These are phyloP conservation scores for Danio kyathit DNA, from an alignment of 2,797 vertebrate species.

Conservation along the genomic window DNA sequence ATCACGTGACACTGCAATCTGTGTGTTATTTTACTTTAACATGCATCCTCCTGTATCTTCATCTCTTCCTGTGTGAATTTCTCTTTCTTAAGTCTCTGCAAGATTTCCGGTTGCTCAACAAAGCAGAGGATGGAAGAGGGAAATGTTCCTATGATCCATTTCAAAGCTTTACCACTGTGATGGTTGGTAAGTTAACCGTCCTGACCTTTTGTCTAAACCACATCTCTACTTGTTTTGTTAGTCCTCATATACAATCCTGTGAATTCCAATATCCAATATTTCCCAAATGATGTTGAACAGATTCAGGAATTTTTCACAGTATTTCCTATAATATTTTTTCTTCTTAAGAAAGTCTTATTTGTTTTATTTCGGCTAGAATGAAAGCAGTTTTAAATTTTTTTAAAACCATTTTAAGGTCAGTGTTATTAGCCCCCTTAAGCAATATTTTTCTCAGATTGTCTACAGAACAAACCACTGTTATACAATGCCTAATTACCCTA, in stretches of 20 bases:
- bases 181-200: conserved; percentile 91
- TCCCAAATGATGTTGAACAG: no score
- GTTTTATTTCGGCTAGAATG: no score
- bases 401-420: no score
- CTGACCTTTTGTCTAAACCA: neutral
- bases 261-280: no score
- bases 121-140: conserved; percentile 90
- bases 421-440: no score
- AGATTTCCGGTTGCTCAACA: conserved; percentile 79
- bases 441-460: no score
- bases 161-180: conserved; percentile 94
- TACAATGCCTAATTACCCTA: no score
- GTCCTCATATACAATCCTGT: neutral
- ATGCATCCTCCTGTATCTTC: neutral
- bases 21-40: neutral
- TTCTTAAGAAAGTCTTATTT: no score
- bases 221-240: neutral
- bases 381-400: no score
- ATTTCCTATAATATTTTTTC: no score
- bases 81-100: conserved; percentile 77
- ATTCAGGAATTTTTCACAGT: no score
- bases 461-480: no score
- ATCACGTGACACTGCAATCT: neutral
- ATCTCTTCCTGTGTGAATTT: neutral
- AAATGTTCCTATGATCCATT: conserved; percentile 95